Percentiles rank a stretch among this genome's conserved stretches.
These are phyloP conservation scores for Panthera leo DNA, from an alignment of 2,113 vertebrate species.

Conservation along the genomic window DNA sequence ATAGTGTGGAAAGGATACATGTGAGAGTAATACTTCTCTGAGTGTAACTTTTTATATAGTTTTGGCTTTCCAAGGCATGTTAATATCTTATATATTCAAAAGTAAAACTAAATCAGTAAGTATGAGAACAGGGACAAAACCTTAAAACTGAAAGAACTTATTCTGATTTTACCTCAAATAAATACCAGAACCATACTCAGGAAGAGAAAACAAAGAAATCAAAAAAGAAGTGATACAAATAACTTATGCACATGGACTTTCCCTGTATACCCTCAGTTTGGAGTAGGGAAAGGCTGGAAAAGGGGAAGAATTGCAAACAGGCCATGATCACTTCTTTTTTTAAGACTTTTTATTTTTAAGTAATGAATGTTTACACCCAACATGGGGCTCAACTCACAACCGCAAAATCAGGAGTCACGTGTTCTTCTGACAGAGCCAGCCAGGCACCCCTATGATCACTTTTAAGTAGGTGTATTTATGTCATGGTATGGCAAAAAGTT, in stretches of 20 bases:
- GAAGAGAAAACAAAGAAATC: not conserved
- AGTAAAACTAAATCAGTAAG: not conserved
- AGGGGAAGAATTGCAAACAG: not conserved
- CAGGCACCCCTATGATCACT: not conserved
- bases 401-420: not conserved
- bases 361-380: not conserved
- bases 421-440: not conserved
- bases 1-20: not conserved
- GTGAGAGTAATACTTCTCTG: not conserved
- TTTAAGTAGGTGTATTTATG: not conserved
- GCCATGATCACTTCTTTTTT: not conserved
- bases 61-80: not conserved
- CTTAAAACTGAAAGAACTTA: not conserved
- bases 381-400: not conserved
- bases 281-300: not conserved
- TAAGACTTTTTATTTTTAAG: not conserved
- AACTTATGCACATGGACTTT: not conserved
- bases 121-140: not conserved
- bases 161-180: not conserved
- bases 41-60: not conserved
- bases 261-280: not conserved
- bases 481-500: not conserved
- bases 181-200: not conserved
- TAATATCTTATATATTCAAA: not conserved
- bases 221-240: not conserved